Evolutionary conservation across 2,113 vertebrate genomes (phyloP).

Genomic region (Argyrosomus japonicus): DNA sequence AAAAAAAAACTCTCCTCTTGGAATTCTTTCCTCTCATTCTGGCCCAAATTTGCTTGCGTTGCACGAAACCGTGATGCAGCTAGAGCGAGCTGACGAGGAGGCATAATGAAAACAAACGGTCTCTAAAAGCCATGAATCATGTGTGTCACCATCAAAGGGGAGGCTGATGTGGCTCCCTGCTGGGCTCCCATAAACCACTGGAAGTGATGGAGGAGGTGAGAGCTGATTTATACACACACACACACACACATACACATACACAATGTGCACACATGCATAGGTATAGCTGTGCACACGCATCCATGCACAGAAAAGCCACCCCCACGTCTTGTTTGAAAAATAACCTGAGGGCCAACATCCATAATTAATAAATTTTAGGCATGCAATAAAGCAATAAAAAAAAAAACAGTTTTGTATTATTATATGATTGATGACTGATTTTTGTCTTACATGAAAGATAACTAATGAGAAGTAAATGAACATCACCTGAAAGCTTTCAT

Average conservation of each 20-base stretch:
- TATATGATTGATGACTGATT: too few species aligned
- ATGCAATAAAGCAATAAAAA: constrained; percentile 1
- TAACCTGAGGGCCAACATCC: background rate
- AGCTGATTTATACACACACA: constrained; percentile 70
- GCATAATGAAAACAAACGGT: constrained; percentile 81
- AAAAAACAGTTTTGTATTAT: background rate
- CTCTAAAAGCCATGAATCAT: constrained; percentile 75
- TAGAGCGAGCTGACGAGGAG: constrained; percentile 65
- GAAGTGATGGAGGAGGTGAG: constrained; percentile 79
- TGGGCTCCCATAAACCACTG: constrained; percentile 76
- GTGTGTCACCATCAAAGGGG: constrained; percentile 77
- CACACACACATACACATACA: constrained; percentile 5
- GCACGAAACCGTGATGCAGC: constrained; percentile 71
- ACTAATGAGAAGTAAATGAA: background rate
- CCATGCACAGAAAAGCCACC: constrained; percentile 2
- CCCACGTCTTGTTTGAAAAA: constrained; percentile 1
- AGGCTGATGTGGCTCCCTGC: constrained; percentile 73
- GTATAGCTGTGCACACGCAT: constrained; percentile 7
- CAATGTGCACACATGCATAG: constrained; percentile 31
- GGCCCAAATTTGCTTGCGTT: constrained; percentile 73
- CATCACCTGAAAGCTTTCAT: constrained; percentile 21
- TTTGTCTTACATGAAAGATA: background rate
- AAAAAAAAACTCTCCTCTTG: constrained; percentile 68
- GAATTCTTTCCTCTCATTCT: constrained; percentile 77
- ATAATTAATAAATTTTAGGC: constrained; percentile 22